Base-by-base conservation (phyloP, 2,113 vertebrate genomes). In the Dermatemys mawii region DNA sequence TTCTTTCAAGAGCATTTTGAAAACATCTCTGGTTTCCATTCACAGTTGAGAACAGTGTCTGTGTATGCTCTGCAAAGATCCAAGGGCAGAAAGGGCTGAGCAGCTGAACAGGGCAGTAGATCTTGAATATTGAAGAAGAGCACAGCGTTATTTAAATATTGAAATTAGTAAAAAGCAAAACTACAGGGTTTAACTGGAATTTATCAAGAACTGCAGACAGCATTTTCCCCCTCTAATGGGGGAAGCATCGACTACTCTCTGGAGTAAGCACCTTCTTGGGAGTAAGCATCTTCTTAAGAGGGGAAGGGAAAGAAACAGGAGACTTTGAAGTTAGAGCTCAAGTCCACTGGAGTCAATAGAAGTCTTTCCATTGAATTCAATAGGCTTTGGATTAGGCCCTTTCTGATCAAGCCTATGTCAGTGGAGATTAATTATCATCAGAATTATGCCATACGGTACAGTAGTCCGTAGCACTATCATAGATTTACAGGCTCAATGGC, bases 151-250 rank as follows among this genome's bases (percentile, higher is more conserved):
- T 35, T 80, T 90, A 79, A 57, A 86, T 63, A 60, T 38, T 87
- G 44, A 38, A 55, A 26, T 57, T 38, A 76, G 38, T 27, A 76
- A 46, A 29, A 76, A 67, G 12, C 87, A 49, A 93, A 94, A 91
- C 27, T 80, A 54, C 21, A 73, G 76, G 91, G 19, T 10, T 70
- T 70, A 38, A 70, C 8, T 22, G 63, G 60, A 87, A 24, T 49
- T 55, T 76, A 32, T 80, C 22, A 41, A 63, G 27, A 83, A 51
- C 54, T 44, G 24, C 41, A 44, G 11, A 76, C 24, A 76, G 38
- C 41, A 24, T 92, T 91, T 92, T 63, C 70, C 90, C 67, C 60
- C 88, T 87, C 60, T 81, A 63, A n/a, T n/a, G n/a, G n/a, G n/a
- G n/a, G n/a, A 88, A 93, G 73, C 12, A 75, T 10, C 83, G 86